Conservation (phyloP, 2,113 vertebrate genomes). For the Lophotis ruficrista region DNA sequence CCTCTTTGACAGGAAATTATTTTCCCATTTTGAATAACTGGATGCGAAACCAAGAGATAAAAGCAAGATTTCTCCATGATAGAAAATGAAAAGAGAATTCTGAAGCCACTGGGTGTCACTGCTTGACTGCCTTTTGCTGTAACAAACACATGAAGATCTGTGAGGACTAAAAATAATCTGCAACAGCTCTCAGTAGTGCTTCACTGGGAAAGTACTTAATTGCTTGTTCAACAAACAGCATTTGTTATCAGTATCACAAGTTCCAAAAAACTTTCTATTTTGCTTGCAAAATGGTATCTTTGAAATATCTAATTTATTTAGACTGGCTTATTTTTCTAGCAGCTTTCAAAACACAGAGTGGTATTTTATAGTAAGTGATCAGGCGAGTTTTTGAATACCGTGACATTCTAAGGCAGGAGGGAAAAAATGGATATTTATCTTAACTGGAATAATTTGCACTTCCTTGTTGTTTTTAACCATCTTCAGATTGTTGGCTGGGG, state of each 20-base stretch:
- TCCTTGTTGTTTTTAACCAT: not conserved
- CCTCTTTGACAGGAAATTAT: not conserved
- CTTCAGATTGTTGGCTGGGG: not conserved
- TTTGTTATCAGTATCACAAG: not conserved
- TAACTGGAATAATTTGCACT: not conserved
- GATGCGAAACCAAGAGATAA: not conserved
- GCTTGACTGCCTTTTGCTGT: conserved; percentile 17
- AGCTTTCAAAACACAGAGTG: not conserved
- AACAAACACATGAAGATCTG: not conserved
- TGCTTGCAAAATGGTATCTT: not conserved
- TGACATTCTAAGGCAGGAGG: not conserved
- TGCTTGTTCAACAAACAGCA: conserved; percentile 19
- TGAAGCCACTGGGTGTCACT: conserved; percentile 70
- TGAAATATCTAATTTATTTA: not conserved
- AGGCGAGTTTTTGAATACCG: not conserved
- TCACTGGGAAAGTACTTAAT: conserved; percentile 40
- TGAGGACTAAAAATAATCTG: not conserved
- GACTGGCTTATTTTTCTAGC: not conserved
- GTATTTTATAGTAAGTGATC: not conserved
- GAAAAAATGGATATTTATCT: not conserved
- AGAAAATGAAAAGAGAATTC: not conserved
- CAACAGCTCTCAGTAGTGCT: not conserved
- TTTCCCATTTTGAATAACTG: not conserved
- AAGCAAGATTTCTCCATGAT: not conserved
- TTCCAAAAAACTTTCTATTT: not conserved